Base-by-base conservation (phyloP, 1,140 invertebrate species). In the Drosophila equinoxialis region DNA sequence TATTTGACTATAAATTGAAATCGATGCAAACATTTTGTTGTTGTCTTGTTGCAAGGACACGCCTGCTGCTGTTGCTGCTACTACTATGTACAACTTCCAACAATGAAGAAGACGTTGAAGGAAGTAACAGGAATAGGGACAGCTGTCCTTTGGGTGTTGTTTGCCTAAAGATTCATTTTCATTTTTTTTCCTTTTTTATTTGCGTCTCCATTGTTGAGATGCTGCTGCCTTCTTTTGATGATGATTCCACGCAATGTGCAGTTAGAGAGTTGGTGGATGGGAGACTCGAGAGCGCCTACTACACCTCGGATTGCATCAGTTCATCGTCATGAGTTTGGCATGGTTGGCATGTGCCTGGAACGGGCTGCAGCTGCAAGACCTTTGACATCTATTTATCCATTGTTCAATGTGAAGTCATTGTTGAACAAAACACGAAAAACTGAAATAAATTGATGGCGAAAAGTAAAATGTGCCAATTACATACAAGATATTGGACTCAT, bases 91-190 rank as follows among this genome's bases (percentile, higher is more conserved):
- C 30, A 30, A 14, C 10, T 37, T 11, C 35, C 14, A 48, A 48
- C 45, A 48, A 35, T 35, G 30, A 58, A 33, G 30, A 58, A 35
- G 55, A 58, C 7, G 55, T 30, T 35, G 51, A 55, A 55, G 51
- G 51, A 55, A 23, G 26, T 8, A 10, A 26, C 20, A 14, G 26
- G 26, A 6, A 57, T 13, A 57, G 6, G 26, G 26, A 37, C 57
- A 59, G 57, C 57, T 59, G 57, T 59, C 57, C 57, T 59, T 59
- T 59, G 57, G 57, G 57, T 59, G 57, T 59, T 59, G 57, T 59
- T 59, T 37, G 57, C 57, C 57, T 37, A 37, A 59, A 37, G 45
- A 51, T 51, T 51, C 45, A n/a, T 41, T 61, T 61, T 41, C 2
- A 4, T 26, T 26, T 26, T 26, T 26, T 26, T 39, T 17, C 35